Conservation (phyloP, 1,140 invertebrate genomes). For the Plectrocnemia conspersa region DNA sequence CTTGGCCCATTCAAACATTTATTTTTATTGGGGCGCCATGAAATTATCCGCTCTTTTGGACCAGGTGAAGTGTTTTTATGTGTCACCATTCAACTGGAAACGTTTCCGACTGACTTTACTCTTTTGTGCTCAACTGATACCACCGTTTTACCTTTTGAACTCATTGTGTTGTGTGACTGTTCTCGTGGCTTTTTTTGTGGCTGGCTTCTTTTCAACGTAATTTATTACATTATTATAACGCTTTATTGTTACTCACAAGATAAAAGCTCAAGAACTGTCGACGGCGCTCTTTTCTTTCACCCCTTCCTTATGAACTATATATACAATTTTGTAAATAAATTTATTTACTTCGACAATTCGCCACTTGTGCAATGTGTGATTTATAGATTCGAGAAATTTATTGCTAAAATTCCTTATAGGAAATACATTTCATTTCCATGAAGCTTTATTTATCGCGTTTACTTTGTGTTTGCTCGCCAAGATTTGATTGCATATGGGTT, state of each 20-base stretch:
- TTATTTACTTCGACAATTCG: neutral
- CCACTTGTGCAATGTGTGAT: too few species aligned
- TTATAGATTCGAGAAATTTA: too few species aligned
- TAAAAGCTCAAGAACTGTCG: neutral
- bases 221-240: slow-evolving; percentile 18
- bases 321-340: neutral
- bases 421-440: too few species aligned
- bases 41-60: slow-evolving; percentile 22
- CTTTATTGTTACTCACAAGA: slow-evolving; percentile 10
- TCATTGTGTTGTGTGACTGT: slow-evolving; percentile 18
- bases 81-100: slow-evolving; percentile 17
- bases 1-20: slow-evolving; percentile 3
- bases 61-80: slow-evolving; percentile 23
- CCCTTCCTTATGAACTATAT: neutral
- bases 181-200: slow-evolving; percentile 13
- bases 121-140: slow-evolving; percentile 10
- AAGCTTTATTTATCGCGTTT: too few species aligned
- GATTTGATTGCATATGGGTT: too few species aligned
- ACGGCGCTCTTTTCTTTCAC: neutral
- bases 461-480: too few species aligned
- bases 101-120: slow-evolving; percentile 21
- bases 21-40: slow-evolving; percentile 19
- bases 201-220: slow-evolving; percentile 10
- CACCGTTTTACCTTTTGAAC: slow-evolving; percentile 8
- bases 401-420: too few species aligned